phyloP scores from a whole-genome alignment of 2,888 invertebrate genomes.

The Limnephilus auricula region DNA sequence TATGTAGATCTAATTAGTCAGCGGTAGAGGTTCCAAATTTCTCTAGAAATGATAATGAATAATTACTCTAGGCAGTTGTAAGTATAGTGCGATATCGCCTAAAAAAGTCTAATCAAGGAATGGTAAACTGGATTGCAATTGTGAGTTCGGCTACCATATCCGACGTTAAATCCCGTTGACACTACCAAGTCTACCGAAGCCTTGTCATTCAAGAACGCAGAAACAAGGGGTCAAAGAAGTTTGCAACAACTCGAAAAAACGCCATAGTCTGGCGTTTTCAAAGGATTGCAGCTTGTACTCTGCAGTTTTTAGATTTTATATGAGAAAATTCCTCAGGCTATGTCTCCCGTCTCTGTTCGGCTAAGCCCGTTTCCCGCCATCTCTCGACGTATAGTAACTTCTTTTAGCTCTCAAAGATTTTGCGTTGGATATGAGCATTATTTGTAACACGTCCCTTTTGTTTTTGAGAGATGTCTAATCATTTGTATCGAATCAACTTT shows the following conservation, averaged over 20 bases:
- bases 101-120: no score
- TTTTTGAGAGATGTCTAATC: not conserved
- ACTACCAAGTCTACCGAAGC: not conserved
- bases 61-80: no score
- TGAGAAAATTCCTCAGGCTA: not conserved
- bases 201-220: not conserved
- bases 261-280: not conserved
- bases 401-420: not conserved
- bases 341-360: not conserved
- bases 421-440: not conserved
- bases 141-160: no score
- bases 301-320: not conserved
- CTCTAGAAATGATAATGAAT: no score
- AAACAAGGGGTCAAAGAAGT: not conserved
- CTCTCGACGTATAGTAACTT: not conserved
- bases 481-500: no score
- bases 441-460: not conserved
- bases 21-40: no score
- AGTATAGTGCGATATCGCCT: no score
- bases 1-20: no score
- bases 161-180: not conserved
- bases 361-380: not conserved
- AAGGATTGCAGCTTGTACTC: not conserved
- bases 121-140: no score
- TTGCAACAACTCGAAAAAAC: not conserved